Conservation (phyloP, 2,113 vertebrate species). For the Lepus americanus region DNA sequence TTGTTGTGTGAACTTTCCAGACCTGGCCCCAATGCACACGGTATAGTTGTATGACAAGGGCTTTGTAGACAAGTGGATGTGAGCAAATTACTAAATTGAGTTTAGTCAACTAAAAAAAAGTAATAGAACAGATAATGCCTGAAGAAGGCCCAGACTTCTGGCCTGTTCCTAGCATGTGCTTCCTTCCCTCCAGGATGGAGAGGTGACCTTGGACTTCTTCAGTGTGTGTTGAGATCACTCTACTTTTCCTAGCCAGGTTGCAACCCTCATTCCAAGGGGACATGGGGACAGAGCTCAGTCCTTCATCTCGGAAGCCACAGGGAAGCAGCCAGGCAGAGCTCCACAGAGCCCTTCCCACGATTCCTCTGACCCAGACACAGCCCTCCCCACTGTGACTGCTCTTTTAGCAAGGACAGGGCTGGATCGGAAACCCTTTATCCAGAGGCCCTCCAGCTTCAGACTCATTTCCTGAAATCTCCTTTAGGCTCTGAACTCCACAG, state of each 20-base stretch:
- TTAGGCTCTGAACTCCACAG: slow-evolving; percentile 44
- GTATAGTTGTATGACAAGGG: background rate
- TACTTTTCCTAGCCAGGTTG: background rate
- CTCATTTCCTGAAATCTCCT: slow-evolving; percentile 50
- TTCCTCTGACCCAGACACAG: background rate
- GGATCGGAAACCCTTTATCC: background rate
- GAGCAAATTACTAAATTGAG: background rate
- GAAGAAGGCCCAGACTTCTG: background rate
- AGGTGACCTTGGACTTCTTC: background rate
- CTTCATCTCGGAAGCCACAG: background rate
- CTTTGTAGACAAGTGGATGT: background rate
- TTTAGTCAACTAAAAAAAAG: background rate
- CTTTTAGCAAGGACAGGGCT: background rate
- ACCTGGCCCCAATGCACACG: background rate
- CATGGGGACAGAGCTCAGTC: background rate
- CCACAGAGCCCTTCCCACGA: background rate
- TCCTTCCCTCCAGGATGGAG: background rate
- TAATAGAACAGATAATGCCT: background rate
- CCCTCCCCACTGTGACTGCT: background rate
- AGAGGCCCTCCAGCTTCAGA: background rate
- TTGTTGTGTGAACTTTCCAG: slow-evolving; percentile 14
- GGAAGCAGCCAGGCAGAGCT: background rate
- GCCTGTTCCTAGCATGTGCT: background rate
- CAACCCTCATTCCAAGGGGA: background rate
- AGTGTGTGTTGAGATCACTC: background rate